Evolutionary conservation across 2,797 vertebrate species (phyloP).

Genomic region (Tadarida brasiliensis): DNA sequence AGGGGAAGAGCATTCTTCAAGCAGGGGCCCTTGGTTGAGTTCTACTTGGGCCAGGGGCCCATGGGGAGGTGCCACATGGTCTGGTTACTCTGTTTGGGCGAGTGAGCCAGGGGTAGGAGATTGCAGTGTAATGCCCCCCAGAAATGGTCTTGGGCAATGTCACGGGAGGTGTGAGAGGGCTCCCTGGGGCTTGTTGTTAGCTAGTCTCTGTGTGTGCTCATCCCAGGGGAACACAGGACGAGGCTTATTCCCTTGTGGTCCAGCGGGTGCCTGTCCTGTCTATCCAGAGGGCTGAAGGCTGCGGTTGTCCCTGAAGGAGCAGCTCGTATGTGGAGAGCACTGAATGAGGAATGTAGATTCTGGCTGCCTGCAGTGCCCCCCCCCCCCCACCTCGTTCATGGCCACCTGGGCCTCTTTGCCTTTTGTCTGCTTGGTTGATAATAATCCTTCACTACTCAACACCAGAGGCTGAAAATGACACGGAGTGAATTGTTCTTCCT

Average conservation of each 20-base stretch:
- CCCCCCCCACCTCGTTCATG: background rate
- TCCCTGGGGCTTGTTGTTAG: background rate
- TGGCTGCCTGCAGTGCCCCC: background rate
- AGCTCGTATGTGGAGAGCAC: background rate
- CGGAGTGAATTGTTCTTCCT: background rate
- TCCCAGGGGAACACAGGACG: rapidly evolving
- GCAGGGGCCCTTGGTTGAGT: background rate
- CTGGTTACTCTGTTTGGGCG: background rate
- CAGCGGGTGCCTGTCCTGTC: rapidly evolving
- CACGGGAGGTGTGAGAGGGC: background rate
- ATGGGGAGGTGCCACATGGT: background rate
- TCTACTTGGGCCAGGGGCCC: background rate
- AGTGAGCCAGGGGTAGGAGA: background rate
- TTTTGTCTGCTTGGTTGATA: background rate
- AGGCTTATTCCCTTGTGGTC: background rate
- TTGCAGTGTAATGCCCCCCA: rapidly evolving
- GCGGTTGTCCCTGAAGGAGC: rapidly evolving
- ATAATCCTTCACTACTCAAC: background rate
- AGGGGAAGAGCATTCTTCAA: background rate
- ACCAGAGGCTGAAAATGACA: background rate
- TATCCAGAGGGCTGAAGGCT: background rate
- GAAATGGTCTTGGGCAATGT: background rate
- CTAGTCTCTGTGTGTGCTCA: background rate
- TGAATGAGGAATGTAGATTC: background rate
- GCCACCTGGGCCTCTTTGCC: background rate